Percentiles rank a stretch among this genome's conserved stretches.
Conservation (phyloP, 2,888 invertebrate genomes). For the Tinea semifulvella region DNA sequence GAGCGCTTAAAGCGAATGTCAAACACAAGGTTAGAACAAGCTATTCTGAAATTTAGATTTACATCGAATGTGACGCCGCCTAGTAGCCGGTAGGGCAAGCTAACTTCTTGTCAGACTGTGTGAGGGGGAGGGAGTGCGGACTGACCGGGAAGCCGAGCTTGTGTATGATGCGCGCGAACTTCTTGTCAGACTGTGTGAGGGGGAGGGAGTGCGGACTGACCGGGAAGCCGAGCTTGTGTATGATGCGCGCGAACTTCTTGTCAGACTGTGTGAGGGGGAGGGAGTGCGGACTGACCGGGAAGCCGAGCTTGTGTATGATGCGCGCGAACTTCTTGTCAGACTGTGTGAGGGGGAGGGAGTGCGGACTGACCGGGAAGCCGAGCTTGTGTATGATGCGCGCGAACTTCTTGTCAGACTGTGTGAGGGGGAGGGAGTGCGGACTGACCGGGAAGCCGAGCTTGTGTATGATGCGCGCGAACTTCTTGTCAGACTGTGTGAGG, state of each 20-base stretch:
- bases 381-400: slow-evolving; percentile 84
- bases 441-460: slow-evolving; percentile 80
- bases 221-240: slow-evolving; percentile 82
- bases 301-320: slow-evolving; percentile 83
- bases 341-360: not conserved
- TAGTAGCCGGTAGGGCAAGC: not conserved
- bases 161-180: slow-evolving; percentile 84
- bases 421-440: slow-evolving; percentile 17
- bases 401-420: slow-evolving; percentile 73
- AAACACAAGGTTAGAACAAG: too few species aligned
- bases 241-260: slow-evolving; percentile 83
- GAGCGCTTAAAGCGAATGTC: too few species aligned
- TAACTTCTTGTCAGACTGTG: too few species aligned
- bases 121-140: slow-evolving; percentile 18
- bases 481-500: slow-evolving; percentile 70
- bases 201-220: slow-evolving; percentile 49
- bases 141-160: slow-evolving; percentile 80
- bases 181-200: too few species aligned
- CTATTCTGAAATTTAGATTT: too few species aligned
- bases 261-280: too few species aligned
- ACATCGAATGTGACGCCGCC: too few species aligned
- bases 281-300: slow-evolving; percentile 63
- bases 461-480: slow-evolving; percentile 84
- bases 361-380: slow-evolving; percentile 72
- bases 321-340: slow-evolving; percentile 83